Evolutionary conservation across 2,888 invertebrate genomes (phyloP).

Genomic region (Hyles lineata): DNA sequence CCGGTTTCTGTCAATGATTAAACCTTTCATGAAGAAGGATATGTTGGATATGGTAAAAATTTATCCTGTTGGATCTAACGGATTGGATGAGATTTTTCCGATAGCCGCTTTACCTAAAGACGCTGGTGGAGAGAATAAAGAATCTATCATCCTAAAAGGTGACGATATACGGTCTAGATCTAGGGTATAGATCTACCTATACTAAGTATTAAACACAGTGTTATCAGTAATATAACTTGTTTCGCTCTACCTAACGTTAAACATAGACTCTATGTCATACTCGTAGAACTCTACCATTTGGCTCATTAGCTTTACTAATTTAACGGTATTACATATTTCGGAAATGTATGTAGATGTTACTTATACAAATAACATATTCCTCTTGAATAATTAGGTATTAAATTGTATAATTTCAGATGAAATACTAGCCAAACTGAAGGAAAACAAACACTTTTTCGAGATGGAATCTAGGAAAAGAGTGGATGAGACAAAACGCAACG

Average conservation of each 20-base stretch:
- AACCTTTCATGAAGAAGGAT: constrained; percentile 89
- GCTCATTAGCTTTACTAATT: no score
- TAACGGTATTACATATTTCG: no score
- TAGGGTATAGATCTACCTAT: not conserved
- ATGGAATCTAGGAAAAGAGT: constrained; percentile 61
- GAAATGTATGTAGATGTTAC: no score
- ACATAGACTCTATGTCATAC: no score
- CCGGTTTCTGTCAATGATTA: constrained; percentile 86
- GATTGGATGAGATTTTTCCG: constrained; percentile 81
- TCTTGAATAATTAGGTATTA: not conserved
- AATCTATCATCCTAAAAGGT: constrained; percentile 52
- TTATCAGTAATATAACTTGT: not conserved
- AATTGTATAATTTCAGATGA: constrained; percentile 52
- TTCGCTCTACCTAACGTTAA: no score
- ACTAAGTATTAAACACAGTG: no score
- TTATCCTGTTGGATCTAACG: constrained; percentile 75
- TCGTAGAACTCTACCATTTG: no score
- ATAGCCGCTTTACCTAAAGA: constrained; percentile 84
- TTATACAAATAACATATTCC: not conserved
- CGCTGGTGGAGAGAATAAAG: constrained; percentile 80
- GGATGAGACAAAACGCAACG: constrained; percentile 58
- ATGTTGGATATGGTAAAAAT: constrained; percentile 79
- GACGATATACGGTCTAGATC: constrained; percentile 8
- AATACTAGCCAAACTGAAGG: constrained; percentile 56
- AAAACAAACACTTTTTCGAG: constrained; percentile 56